phyloP scores from a whole-genome alignment of 2,888 invertebrate genomes.

The Omphaloscelis lunosa region DNA sequence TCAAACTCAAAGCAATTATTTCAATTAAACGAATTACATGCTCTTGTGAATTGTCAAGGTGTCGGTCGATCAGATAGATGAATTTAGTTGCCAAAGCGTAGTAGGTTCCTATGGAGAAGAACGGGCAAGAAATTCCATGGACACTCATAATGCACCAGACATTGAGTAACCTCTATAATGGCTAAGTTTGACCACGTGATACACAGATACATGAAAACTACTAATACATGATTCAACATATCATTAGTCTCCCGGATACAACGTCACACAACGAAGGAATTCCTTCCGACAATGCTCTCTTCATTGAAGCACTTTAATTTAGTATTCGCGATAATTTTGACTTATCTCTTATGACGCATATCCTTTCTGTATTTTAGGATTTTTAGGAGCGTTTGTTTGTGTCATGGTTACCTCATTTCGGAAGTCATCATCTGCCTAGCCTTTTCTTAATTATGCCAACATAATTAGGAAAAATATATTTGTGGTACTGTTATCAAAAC shows the following conservation, averaged over 20 bases:
- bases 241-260: neutral
- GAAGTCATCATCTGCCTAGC: neutral
- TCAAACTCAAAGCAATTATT: neutral
- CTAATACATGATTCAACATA: neutral
- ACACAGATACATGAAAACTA: neutral
- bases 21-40: neutral
- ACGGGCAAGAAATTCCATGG: neutral
- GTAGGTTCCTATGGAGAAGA: neutral
- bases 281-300: neutral
- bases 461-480: no score
- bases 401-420: neutral
- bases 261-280: conserved; percentile 24
- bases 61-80: neutral
- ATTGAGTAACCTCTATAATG: neutral
- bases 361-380: conserved; percentile 2
- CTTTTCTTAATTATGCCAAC: neutral
- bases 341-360: conserved; percentile 46
- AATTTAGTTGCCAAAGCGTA: neutral
- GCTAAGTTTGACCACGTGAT: neutral
- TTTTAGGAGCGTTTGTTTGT: conserved; percentile 4
- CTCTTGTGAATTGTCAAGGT: neutral
- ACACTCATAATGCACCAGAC: neutral
- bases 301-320: neutral
- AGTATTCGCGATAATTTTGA: conserved; percentile 11
- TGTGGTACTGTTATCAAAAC: neutral